Base-by-base conservation (phyloP, 1,140 invertebrate genomes). In the Zophobas morio region DNA sequence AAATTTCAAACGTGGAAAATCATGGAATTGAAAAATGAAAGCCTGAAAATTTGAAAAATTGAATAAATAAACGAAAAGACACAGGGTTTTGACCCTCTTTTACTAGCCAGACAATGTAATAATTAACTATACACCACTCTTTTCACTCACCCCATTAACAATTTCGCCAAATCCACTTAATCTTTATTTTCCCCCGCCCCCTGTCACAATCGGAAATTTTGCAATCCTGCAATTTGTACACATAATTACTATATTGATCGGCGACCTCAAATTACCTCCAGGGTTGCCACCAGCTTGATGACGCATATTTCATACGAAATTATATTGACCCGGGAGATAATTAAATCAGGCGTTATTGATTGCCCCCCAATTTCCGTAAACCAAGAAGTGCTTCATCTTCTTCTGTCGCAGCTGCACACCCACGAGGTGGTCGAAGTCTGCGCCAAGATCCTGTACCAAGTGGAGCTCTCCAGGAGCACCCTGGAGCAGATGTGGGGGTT, bases 401-500 rank as follows among this genome's bases (percentile, higher is more conserved):
- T 20, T 20, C 57, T 37, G 1, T 40, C 33, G n/a, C 88, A 97
- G 95, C 87, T 96, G 78, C 95, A 98, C 87, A 97, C 96, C 76
- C 97, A 98, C 84, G 97, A 99, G 88, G 92, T 97, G 39, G 95
- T 98, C 33, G 97, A 99, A 89, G 96, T 99, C 8, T 98, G 97
- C 88, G 95, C 96, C 80, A 99, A 99, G 89, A 96, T 98, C 83
- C 89, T 99, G 75, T 99, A 98, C 88, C 97, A 98, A 91, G 95
- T 99, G 76, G 96, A 99, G 86, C 89, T 99, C 82, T 94, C 95
- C 76, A 90, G 96, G 74, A 93, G 91, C 71, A 95, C 94, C 6
- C 88, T 97, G 79, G 96, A 98, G 82, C 96, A 97, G 86, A 96
- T 97, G 95, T 99, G 97, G 95, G 98, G 98, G 76, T 98, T 99